Percentiles rank a stretch among this genome's conserved stretches.
These are phyloP conservation scores for Brachyrhaphis roseni DNA, from an alignment of 2,797 vertebrate genomes.

Conservation along the genomic window DNA sequence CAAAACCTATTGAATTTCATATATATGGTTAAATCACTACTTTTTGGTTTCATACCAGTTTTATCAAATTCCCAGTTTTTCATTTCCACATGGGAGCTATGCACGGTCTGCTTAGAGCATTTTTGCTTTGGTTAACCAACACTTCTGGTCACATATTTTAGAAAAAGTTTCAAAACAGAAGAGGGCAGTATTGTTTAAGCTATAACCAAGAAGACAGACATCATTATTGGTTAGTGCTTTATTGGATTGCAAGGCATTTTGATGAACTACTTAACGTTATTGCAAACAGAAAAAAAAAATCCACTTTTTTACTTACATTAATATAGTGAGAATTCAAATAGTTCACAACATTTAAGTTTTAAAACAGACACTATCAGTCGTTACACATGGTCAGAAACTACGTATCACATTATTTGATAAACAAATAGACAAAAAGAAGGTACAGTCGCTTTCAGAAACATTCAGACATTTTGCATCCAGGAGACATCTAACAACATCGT, in stretches of 20 bases:
- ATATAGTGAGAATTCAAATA: background rate
- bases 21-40: background rate
- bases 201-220: background rate
- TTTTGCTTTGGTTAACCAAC: background rate
- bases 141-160: background rate
- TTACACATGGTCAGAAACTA: background rate
- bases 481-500: too few relatives aligned
- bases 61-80: background rate
- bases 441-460: background rate
- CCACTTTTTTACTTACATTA: background rate
- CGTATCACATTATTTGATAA: background rate
- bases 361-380: background rate
- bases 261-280: background rate
- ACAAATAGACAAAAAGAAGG: background rate
- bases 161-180: conserved; percentile 37
- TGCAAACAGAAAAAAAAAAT: background rate
- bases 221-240: background rate
- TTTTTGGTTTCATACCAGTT: background rate
- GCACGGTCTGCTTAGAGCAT: background rate
- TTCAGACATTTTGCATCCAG: background rate
- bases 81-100: background rate
- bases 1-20: background rate
- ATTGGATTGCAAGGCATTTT: background rate
- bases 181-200: conserved; percentile 71
- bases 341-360: background rate